Percentiles rank a stretch among this genome's conserved stretches.
Evolutionary conservation across 1,140 invertebrate genomes (phyloP).

Genomic region (Capitella teleta): DNA sequence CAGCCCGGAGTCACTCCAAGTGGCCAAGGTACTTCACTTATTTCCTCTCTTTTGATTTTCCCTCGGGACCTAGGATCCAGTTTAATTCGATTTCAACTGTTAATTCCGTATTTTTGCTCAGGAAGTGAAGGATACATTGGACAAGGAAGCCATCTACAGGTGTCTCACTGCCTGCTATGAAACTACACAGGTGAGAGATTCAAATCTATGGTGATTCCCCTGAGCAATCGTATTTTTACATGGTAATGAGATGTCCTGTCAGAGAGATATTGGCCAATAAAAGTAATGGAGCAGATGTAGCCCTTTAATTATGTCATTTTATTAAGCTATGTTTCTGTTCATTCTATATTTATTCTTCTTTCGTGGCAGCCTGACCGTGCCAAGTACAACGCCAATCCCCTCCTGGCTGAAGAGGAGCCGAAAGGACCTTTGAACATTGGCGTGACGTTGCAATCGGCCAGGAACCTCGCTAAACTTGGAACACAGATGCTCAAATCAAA

Average conservation of each 20-base stretch:
- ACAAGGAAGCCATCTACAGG: conserved; percentile 35
- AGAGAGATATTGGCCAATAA: too few species aligned
- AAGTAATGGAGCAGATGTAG: too few species aligned
- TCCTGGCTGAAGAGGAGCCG: too few species aligned
- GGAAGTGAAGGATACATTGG: conserved; percentile 41
- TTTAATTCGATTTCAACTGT: neutral
- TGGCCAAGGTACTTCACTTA: conserved; percentile 27
- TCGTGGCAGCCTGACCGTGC: too few species aligned
- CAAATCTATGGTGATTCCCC: too few species aligned
- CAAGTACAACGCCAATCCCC: too few species aligned
- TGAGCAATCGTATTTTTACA: too few species aligned
- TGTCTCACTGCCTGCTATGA: conserved; percentile 36
- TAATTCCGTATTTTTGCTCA: conserved; percentile 11
- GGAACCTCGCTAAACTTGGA: conserved; percentile 29
- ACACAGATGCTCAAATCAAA: conserved; percentile 7
- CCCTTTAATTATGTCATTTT: too few species aligned
- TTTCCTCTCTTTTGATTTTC: neutral
- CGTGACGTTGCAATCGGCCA: conserved; percentile 24
- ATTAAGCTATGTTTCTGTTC: too few species aligned
- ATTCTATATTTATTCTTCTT: too few species aligned
- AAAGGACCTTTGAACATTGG: conserved; percentile 6
- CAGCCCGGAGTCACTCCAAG: conserved; percentile 28
- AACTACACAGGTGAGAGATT: conserved; percentile 20
- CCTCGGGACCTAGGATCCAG: neutral
- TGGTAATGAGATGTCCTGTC: too few species aligned